These are phyloP conservation scores for Spinibarbus caldwelli DNA, from an alignment of 2,797 vertebrate genomes.

Conservation along the genomic window DNA sequence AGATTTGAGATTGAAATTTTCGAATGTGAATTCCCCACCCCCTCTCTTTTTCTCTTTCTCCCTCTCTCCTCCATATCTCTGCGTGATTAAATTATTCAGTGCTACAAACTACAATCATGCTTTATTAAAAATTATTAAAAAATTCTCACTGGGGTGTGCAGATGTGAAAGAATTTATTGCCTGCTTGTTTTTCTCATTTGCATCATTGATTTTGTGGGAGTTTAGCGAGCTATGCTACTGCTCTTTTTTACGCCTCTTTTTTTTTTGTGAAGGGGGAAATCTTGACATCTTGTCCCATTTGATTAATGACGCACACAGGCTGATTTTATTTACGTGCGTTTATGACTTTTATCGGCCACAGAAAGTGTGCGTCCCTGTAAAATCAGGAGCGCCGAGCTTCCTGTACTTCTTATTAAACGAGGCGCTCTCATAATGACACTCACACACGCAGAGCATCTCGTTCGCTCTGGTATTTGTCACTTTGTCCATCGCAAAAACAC, in stretches of 20 bases:
- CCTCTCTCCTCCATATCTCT: slow-evolving; percentile 78
- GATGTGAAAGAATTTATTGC: slow-evolving; percentile 97
- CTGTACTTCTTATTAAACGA: slow-evolving; percentile 63
- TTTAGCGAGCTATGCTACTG: slow-evolving; percentile 90
- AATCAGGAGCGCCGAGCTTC: slow-evolving; percentile 50
- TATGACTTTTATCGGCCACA: slow-evolving; percentile 81
- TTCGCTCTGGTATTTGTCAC: slow-evolving; percentile 64
- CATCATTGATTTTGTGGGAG: slow-evolving; percentile 96
- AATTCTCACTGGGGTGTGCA: slow-evolving; percentile 90
- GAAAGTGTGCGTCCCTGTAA: slow-evolving; percentile 68
- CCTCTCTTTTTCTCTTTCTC: slow-evolving; percentile 12
- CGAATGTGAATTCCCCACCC: neutral
- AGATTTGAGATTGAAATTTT: slow-evolving; percentile 42
- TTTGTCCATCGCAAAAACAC: slow-evolving; percentile 58
- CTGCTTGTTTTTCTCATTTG: slow-evolving; percentile 99
- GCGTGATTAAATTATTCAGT: slow-evolving; percentile 99
- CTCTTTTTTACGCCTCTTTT: slow-evolving; percentile 46
- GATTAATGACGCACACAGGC: slow-evolving; percentile 81
- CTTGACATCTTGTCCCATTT: slow-evolving; percentile 79
- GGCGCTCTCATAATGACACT: slow-evolving; percentile 57
- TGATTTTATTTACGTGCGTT: slow-evolving; percentile 92
- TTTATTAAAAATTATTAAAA: slow-evolving; percentile 99
- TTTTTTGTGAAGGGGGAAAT: slow-evolving; percentile 68
- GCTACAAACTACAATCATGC: slow-evolving; percentile 99
- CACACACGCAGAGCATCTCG: slow-evolving; percentile 53